These are phyloP conservation scores for Trididemnum clinides DNA, from an alignment of 23 tunicate genomes.

Conservation along the genomic window DNA sequence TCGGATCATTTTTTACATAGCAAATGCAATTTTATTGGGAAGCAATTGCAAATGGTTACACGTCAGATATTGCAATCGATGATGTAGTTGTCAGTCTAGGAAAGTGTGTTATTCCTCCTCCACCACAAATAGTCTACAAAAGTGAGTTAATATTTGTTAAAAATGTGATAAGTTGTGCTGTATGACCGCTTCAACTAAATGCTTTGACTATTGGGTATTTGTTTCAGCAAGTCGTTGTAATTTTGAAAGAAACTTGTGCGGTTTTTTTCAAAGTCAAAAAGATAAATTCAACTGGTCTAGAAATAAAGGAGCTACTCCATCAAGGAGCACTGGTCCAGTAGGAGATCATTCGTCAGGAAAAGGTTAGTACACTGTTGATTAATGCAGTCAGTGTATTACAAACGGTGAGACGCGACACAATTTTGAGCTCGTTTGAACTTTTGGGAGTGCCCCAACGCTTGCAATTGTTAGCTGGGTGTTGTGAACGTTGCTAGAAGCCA, in stretches of 20 bases:
- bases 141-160: too few relatives aligned
- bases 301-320: slow-evolving; percentile 62
- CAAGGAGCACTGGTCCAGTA: slow-evolving; percentile 86
- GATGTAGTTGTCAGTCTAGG: slow-evolving; percentile 47
- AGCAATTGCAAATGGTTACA: slow-evolving; percentile 62
- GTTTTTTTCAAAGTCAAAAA: slow-evolving; percentile 49
- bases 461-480: too few relatives aligned
- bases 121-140: too few relatives aligned
- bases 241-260: slow-evolving; percentile 74
- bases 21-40: slow-evolving; percentile 85
- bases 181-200: too few relatives aligned
- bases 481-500: too few relatives aligned
- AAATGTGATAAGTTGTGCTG: too few relatives aligned
- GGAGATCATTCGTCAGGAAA: slow-evolving; percentile 74
- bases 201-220: too few relatives aligned
- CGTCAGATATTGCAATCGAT: slow-evolving; percentile 80
- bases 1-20: slow-evolving; percentile 18
- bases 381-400: too few relatives aligned
- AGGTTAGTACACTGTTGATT: too few relatives aligned
- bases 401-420: too few relatives aligned
- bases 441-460: too few relatives aligned
- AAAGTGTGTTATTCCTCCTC: not conserved
- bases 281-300: slow-evolving; percentile 80
- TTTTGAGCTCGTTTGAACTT: too few relatives aligned
- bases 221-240: slow-evolving; percentile 49